Percentiles rank a stretch among this genome's conserved stretches.
phyloP scores from a whole-genome alignment of 2,888 invertebrate species.

The Drosophila robusta region DNA sequence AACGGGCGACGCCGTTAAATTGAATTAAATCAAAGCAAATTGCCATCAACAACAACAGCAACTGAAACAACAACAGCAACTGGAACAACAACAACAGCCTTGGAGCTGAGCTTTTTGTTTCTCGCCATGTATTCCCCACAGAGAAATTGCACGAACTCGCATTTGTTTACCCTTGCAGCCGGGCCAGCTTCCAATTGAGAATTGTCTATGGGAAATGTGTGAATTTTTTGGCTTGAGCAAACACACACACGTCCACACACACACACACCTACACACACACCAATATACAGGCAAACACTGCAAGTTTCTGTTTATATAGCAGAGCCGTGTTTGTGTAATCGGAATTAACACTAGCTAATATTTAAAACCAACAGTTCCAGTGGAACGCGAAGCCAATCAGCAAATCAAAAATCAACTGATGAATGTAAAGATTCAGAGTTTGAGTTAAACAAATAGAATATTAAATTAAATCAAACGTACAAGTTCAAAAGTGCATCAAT shows the following conservation, averaged over 20 bases:
- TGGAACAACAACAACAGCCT: constrained; percentile 36
- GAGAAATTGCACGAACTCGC: constrained; percentile 8
- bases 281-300: not conserved
- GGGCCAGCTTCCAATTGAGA: constrained; percentile 31
- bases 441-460: constrained; percentile 9
- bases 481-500: not conserved
- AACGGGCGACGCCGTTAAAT: constrained; percentile 61
- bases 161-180: constrained; percentile 38
- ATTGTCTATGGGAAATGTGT: constrained; percentile 45
- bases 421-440: not conserved
- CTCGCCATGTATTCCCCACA: constrained; percentile 1
- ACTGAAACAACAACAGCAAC: constrained; percentile 25
- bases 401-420: constrained; percentile 5
- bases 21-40: constrained; percentile 80
- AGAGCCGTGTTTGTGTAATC: constrained; percentile 8
- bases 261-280: not conserved
- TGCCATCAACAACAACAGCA: constrained; percentile 56
- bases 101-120: constrained; percentile 32
- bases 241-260: not conserved
- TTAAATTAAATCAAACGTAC: not conserved
- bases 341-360: constrained; percentile 43
- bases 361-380: constrained; percentile 3
- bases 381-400: constrained; percentile 3
- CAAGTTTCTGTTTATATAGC: constrained; percentile 1
- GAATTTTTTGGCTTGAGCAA: constrained; percentile 36